Evolutionary conservation across 2,113 vertebrate genomes (phyloP), one percentile per base, ranked within the genome.

Genomic region (Hemiprocne comata): DNA sequence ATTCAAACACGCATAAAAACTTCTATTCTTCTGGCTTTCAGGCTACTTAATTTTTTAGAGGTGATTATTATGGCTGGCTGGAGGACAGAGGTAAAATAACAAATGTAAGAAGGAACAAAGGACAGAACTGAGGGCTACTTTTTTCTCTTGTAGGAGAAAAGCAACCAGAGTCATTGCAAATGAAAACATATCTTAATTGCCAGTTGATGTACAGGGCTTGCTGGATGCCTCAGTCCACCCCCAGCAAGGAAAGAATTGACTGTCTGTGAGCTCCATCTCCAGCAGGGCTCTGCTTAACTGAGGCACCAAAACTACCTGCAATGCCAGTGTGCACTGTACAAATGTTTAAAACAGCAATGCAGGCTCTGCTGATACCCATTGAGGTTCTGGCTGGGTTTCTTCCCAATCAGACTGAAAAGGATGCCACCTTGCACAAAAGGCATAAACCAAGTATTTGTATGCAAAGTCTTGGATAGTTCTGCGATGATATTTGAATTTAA

Each of bases 361-460:
- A 66, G 64, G 20, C 23, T 94, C 46, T 94, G 67, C n/a, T 67
- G 26, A 51, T 60, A 55, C 13, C 46, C 84, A 33, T 10, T 48
- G 21, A 38, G 34, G 53, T 74, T 79, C 93, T 87, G 67, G 18
- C 46, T 95, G 62, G 50, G 60, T 58, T 93, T 73, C 58, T 21
- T 90, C 85, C 58, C 60, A 91, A 75, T 31, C 29, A 88, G 66
- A 54, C 50, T 95, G 67, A 83, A 92, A 95, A 95, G 62, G 67
- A 92, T 88, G 93, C 87, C 90, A 83, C 89, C 94, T 91, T 93
- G 92, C 74, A 93, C 51, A 90, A 90, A 85, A 91, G 54, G 58
- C 55, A 88, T 80, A 93, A 88, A 95, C 10, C 60, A 94, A 94
- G 71, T 94, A 93, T 96, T 95, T 96, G 91, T 93, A 95, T 95